Base-by-base conservation (phyloP, 2,888 invertebrate species). In the Harmothoe impar region DNA sequence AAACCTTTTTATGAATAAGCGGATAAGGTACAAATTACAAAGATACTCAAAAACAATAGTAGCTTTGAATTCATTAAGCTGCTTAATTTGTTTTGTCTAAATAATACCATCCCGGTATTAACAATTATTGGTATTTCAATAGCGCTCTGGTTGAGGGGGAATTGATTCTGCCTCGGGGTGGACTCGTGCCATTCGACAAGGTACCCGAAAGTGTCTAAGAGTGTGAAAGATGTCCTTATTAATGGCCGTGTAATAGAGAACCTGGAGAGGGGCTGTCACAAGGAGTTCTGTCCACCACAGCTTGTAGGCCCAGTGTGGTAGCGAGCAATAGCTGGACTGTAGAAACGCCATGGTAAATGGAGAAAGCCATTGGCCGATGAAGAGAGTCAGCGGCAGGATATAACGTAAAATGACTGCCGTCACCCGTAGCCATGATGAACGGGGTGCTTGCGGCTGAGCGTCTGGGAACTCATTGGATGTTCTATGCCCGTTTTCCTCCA, bases 221-320 rank as follows among this genome's bases (percentile, higher is more conserved):
- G 43, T 35, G 17, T 20, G 20, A n/a, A 25, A 15, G 29, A 43
- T 84, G 23, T 84, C 43, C 25, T 20, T 84, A 35, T 84, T 84
- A 7, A 84, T 17, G 1, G 84, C 84, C 7, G 51, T 43, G 25
- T 84, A 51, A 20, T 35, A 51, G 35, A 43, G 17, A 35, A 84
- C 29, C 20, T 84, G 84, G 3, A 84, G 43, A 0, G 84, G 84
- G 7, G 51, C 20, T 10, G 20, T 84, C 1, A 84, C 43, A 23
- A 84, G 84, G 15, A 84, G n/a, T 5, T 10, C 15, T n/a, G 84
- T 84, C 84, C 84, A 84, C 84, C 84, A 84, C 0, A 84, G 23
- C 23, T 84, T 51, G 25, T 84, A 43, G 33, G 33, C 25, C 51
- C 43, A 84, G 15, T 35, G 33, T 51, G 84, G 84, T 17, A 43